These are phyloP conservation scores for Drosophila hawaiiensis DNA, from an alignment of 2,888 invertebrate species.

Conservation along the genomic window DNA sequence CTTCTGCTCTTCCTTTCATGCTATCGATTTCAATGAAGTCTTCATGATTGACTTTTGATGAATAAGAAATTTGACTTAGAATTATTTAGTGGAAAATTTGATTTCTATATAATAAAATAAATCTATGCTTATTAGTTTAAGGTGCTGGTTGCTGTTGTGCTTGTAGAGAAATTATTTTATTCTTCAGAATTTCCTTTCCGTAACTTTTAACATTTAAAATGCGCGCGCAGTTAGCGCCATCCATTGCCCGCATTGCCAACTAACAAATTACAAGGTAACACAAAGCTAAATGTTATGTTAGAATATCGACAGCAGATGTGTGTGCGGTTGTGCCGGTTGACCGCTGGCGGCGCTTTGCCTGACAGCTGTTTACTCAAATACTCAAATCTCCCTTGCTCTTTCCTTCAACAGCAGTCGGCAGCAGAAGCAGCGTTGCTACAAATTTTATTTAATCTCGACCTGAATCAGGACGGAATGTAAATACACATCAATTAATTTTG, in stretches of 20 bases:
- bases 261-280: constrained; percentile 9
- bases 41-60: background rate
- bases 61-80: background rate
- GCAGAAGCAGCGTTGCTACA: constrained; percentile 19
- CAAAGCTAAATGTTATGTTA: constrained; percentile 44
- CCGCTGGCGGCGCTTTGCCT: constrained; percentile 51
- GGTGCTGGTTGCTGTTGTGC: background rate
- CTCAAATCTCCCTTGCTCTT: constrained; percentile 23
- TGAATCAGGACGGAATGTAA: constrained; percentile 22
- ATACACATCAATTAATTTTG: constrained; percentile 8
- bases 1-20: background rate
- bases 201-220: constrained; percentile 23
- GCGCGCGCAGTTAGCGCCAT: constrained; percentile 49
- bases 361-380: constrained; percentile 52
- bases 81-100: background rate
- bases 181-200: background rate
- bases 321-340: background rate
- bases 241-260: constrained; percentile 29
- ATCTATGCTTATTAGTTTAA: background rate
- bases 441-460: constrained; percentile 20
- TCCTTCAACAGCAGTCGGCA: constrained; percentile 48
- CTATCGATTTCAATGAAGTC: background rate
- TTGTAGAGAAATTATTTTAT: background rate
- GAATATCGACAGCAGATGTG: background rate
- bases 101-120: background rate